Conservation (phyloP, 1,140 invertebrate species). For the Bombyx mandarina region DNA sequence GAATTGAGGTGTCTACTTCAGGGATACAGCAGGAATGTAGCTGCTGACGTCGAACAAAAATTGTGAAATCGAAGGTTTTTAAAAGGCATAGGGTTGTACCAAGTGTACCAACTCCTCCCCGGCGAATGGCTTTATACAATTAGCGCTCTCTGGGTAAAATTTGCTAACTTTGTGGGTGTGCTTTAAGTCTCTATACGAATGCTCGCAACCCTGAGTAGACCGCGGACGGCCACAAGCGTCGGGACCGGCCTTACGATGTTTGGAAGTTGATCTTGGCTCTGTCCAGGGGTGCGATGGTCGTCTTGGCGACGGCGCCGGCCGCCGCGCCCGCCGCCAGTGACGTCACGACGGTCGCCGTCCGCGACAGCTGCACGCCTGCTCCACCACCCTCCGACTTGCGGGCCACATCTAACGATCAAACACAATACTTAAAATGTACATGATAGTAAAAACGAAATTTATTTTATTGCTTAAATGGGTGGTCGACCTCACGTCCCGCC, state of each 20-base stretch:
- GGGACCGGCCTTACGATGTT: slow-evolving; percentile 72
- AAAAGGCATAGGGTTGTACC: too few species aligned
- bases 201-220: neutral
- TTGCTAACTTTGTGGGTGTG: too few species aligned
- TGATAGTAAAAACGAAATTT: too few species aligned
- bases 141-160: too few species aligned
- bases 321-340: slow-evolving; percentile 86
- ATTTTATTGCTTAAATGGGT: too few species aligned
- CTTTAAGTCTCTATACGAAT: neutral
- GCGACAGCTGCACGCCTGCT: slow-evolving; percentile 7
- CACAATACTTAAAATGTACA: neutral
- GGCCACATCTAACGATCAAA: neutral
- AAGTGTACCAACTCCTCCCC: too few species aligned
- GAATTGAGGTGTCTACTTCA: too few species aligned
- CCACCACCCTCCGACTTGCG: neutral
- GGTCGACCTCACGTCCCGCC: too few species aligned
- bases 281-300: slow-evolving; percentile 96
- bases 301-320: slow-evolving; percentile 96
- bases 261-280: slow-evolving; percentile 99
- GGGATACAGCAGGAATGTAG: too few species aligned
- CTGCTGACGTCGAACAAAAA: too few species aligned
- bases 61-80: too few species aligned
- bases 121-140: too few species aligned
- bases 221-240: neutral
- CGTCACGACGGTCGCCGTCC: slow-evolving; percentile 70